Conservation (phyloP, 2,888 invertebrate species). For the Phorcus lineatus region DNA sequence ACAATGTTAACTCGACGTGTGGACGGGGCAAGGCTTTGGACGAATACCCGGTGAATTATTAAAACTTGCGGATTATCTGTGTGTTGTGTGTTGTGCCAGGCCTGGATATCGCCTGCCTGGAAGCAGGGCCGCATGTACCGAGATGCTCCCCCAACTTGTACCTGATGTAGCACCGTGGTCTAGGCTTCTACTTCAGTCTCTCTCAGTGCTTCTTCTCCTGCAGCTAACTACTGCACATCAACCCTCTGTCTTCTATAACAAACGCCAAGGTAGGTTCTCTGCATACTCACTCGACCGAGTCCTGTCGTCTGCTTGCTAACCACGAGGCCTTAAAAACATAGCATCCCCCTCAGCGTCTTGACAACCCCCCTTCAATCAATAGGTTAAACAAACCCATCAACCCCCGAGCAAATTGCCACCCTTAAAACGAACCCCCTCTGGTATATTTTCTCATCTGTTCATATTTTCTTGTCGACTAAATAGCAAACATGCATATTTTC, state of each 20-base stretch:
- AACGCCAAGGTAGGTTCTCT: constrained; percentile 5
- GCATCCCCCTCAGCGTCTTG: not conserved
- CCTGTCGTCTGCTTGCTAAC: not conserved
- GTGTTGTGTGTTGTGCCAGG: not conserved
- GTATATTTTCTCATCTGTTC: constrained; percentile 16
- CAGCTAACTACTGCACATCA: not conserved
- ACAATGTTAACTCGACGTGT: constrained; percentile 11
- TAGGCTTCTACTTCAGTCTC: not conserved
- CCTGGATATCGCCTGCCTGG: not conserved
- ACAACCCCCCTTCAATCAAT: not conserved
- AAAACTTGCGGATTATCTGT: constrained; percentile 10
- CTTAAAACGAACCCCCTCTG: not conserved
- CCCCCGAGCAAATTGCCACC: not conserved
- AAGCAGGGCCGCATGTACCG: not conserved
- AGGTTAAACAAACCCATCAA: constrained; percentile 1
- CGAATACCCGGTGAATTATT: not conserved
- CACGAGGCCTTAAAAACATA: not conserved
- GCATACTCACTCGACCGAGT: constrained; percentile 5
- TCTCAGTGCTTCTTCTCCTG: not conserved
- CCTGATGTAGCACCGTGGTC: not conserved
- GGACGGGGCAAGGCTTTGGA: not conserved
- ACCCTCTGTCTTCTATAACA: not conserved
- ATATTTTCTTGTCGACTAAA: constrained; percentile 7
- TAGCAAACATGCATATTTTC: constrained; percentile 15
- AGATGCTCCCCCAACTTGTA: not conserved